phyloP scores from a whole-genome alignment of 2,888 invertebrate genomes.

The Agrochola circellaris region DNA sequence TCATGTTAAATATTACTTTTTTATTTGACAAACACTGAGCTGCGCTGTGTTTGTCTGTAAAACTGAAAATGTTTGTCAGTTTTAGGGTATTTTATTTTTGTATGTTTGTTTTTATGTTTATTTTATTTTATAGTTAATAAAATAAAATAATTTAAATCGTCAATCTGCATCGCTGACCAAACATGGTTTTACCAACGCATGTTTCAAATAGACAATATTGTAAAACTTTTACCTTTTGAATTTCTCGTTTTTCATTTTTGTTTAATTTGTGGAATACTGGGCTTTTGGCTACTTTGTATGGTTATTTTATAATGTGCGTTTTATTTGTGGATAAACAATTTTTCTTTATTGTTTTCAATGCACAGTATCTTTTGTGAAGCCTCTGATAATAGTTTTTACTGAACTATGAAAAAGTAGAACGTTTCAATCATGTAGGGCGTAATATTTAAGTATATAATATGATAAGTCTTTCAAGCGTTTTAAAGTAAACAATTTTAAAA shows the following conservation, averaged over 20 bases:
- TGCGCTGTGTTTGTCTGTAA: slow-evolving; percentile 22
- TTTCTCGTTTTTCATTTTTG: not conserved
- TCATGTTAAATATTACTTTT: slow-evolving; percentile 65
- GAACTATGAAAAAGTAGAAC: not conserved
- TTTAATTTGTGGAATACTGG: not conserved
- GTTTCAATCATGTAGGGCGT: not conserved
- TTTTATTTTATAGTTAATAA: not conserved
- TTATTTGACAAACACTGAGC: slow-evolving; percentile 52
- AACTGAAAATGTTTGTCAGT: not conserved
- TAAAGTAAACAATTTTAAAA: not conserved
- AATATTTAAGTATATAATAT: not conserved
- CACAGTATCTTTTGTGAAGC: not conserved
- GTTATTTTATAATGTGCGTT: not conserved
- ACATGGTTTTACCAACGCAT: not conserved
- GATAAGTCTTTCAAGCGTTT: not conserved
- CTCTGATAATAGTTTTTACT: not conserved
- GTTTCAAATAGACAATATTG: not conserved
- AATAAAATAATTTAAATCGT: not conserved
- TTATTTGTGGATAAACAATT: not conserved
- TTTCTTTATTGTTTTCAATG: not conserved
- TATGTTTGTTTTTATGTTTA: not conserved
- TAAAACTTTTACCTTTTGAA: not conserved
- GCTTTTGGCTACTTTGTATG: not conserved
- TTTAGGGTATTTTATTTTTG: not conserved
- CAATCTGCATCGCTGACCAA: not conserved